Base-by-base conservation (phyloP, 2,797 vertebrate genomes). In the Cyclura pinguis region DNA sequence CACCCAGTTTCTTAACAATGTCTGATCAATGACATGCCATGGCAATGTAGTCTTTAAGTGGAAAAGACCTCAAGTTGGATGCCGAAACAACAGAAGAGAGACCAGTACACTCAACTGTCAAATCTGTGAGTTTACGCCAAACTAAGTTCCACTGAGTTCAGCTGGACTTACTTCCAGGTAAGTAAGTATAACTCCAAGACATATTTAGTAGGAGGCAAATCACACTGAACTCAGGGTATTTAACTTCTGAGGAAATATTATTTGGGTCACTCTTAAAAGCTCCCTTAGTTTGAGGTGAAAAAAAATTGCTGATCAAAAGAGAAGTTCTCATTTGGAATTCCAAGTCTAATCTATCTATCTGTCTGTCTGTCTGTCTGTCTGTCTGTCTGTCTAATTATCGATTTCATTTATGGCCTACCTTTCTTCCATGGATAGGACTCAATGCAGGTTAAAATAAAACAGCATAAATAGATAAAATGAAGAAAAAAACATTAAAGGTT, bases 91-190 rank as follows among this genome's bases (percentile, higher is more conserved):
- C 38, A 64, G 27, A 62, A 69, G 9, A 84, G 64, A n/a, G 9
- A 22, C 47, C 6, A 6, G 50, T 13, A 77, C 22, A 42, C 8
- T 10, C 14, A 85, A 85, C 50, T 32, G 67, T 5, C 50, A 52
- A n/a, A 13, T 6, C 22, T 47, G 14, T 35, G 12, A n/a, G 16
- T 13, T 87, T 76, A 20, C 38, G 64, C 42, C 22, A 38, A 77
- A 42, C 16, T 78, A 78, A 77, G 57, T 32, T 77, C 29, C 27
- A 47, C 42, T 77, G 57, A 78, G 32, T 64, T 64, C 57, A 47
- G 6, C n/a, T 13, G 38, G 73, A 77, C 18, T 87, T 42, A 62
- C 38, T 87, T 32, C 42, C 57, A 87, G 85, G 85, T 87, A 87
- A 78, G 74, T 29, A 29, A 38, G 73, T 6, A 32, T n/a, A 64